phyloP scores from a whole-genome alignment of 2,888 invertebrate genomes.

The Thecocarcelia acutangulata region DNA sequence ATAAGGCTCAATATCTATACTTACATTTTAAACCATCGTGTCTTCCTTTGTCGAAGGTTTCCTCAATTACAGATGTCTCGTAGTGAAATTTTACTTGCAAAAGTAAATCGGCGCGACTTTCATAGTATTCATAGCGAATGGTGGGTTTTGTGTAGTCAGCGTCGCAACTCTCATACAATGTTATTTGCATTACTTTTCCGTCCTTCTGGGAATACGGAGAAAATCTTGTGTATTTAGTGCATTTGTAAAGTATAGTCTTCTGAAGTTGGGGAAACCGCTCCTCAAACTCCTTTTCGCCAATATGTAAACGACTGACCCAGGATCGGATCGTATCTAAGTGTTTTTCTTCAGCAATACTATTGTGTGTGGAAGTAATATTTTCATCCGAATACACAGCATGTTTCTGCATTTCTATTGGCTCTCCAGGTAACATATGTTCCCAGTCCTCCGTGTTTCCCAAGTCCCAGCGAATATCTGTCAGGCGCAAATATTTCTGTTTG shows the following conservation, averaged over 20 bases:
- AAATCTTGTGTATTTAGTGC: slow-evolving; percentile 88
- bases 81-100: slow-evolving; percentile 83
- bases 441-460: slow-evolving; percentile 84
- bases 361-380: slow-evolving; percentile 81
- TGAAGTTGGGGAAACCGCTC: slow-evolving; percentile 88
- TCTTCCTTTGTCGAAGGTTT: slow-evolving; percentile 86
- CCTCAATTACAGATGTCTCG: slow-evolving; percentile 82
- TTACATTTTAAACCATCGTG: slow-evolving; percentile 87
- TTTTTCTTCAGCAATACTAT: slow-evolving; percentile 83
- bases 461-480: slow-evolving; percentile 85
- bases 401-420: slow-evolving; percentile 83
- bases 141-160: slow-evolving; percentile 76
- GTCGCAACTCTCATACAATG: slow-evolving; percentile 74
- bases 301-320: slow-evolving; percentile 87
- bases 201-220: slow-evolving; percentile 88
- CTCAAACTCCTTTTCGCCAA: slow-evolving; percentile 84
- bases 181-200: slow-evolving; percentile 82
- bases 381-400: slow-evolving; percentile 81
- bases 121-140: slow-evolving; percentile 84
- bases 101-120: slow-evolving; percentile 86
- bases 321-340: slow-evolving; percentile 89
- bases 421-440: slow-evolving; percentile 89
- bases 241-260: slow-evolving; percentile 87
- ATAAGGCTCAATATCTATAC: neutral
- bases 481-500: slow-evolving; percentile 83